Evolutionary conservation across 1,140 invertebrate genomes (phyloP).

Genomic region (Grapholita molesta): DNA sequence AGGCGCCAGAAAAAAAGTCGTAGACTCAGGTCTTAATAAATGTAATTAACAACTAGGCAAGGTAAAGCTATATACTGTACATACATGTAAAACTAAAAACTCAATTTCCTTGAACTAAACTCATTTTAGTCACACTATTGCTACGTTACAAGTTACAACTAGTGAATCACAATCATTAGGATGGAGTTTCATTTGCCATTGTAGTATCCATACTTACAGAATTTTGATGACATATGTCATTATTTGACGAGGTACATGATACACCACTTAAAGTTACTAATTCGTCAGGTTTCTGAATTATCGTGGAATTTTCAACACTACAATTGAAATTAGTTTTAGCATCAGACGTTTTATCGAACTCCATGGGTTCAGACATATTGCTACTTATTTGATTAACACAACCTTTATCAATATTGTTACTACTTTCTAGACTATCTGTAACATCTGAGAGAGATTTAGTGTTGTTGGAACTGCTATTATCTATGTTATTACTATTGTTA

Average conservation of each 20-base stretch:
- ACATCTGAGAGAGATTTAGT: not conserved
- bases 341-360: not conserved
- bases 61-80: not conserved
- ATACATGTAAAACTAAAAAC: not conserved
- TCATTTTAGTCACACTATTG: not conserved
- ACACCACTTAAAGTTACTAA: not conserved
- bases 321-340: not conserved
- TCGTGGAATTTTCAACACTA: not conserved
- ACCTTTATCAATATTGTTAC: constrained; percentile 1
- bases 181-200: not conserved
- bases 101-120: constrained; percentile 1
- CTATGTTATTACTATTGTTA: not conserved
- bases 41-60: not conserved
- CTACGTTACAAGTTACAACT: not conserved
- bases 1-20: not conserved
- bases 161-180: not conserved
- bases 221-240: not conserved
- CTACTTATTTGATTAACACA: constrained; percentile 12
- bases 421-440: not conserved
- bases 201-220: not conserved
- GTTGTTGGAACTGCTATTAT: not conserved
- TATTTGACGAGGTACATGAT: not conserved
- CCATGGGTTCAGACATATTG: not conserved
- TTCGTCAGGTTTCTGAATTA: not conserved
- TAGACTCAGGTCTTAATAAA: not conserved